Conservation (phyloP, 2,113 vertebrate genomes). For the Phalacrocorax pelagicus region DNA sequence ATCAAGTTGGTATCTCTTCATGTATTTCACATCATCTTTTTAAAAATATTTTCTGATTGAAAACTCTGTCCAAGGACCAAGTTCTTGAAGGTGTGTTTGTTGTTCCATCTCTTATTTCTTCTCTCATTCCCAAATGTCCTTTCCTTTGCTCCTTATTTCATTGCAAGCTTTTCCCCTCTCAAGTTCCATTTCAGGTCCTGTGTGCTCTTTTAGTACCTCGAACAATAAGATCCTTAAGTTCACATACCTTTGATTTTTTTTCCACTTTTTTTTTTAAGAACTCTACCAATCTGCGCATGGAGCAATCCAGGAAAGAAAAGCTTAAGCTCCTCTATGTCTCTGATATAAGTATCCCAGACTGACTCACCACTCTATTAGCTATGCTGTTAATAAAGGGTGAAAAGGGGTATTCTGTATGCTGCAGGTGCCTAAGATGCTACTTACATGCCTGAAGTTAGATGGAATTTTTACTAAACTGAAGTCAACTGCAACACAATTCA, state of each 20-base stretch:
- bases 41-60: neutral
- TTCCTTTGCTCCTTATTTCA: neutral
- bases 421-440: neutral
- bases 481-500: neutral
- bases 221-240: neutral
- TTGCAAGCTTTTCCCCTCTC: neutral
- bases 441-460: neutral
- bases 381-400: neutral
- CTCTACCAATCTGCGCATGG: neutral
- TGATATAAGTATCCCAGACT: neutral
- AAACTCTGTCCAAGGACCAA: neutral
- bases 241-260: neutral
- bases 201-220: neutral
- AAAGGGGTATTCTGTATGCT: neutral
- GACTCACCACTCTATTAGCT: neutral
- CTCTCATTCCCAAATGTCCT: neutral
- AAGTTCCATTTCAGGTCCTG: neutral
- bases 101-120: neutral
- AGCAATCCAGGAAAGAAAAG: neutral
- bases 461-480: neutral
- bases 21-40: neutral
- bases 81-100: neutral
- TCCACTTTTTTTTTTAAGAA: neutral
- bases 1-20: accelerated
- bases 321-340: neutral